Base-by-base conservation (phyloP, 2,888 invertebrate genomes). In the Dasypolia templi region DNA sequence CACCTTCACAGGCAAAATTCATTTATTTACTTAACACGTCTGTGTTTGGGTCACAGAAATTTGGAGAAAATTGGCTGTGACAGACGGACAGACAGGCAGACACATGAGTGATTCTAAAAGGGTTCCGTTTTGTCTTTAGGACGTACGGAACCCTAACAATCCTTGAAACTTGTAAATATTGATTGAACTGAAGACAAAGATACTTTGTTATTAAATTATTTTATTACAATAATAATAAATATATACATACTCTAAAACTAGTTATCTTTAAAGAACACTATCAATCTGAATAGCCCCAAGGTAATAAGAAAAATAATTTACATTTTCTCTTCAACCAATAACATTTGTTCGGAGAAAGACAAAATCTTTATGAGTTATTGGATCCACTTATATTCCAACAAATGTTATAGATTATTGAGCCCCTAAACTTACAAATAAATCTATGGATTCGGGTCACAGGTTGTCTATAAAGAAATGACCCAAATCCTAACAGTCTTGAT, bases 401-500 rank as follows among this genome's bases (percentile, higher is more conserved):
- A 75, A 61, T 63, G 44, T 61, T 79, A 77, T 55, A 84, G 58
- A 69, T 58, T 72, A 79, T 12, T 64, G 63, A 72, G 59, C 32
- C 3, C 3, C 51, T 72, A 39, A 74, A 44, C 26, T 71, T 77
- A 82, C 0, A 68, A 61, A 55, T 77, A 55, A 61, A 56, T 70
- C 42, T 76, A 77, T 77, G 70, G 55, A 84, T 46, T 68, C 68
- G 63, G 42, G 71, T 56, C 53, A 61, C 19, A 56, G 17, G 39
- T 64, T 32, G n/a, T 56, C 22, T 59, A 69, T 22, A 17, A 63
- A 67, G 32, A 26, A 42, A 55, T 32, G 19, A 58, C 46, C 49
- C 71, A 78, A 86, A 81, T 76, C 77, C 67, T 75, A 81, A 70
- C 83, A 87, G 83, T 84, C 84, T 85, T 86, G 83, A 78, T 74